phyloP scores from a whole-genome alignment of 2,113 vertebrate genomes.

The Menura novaehollandiae region DNA sequence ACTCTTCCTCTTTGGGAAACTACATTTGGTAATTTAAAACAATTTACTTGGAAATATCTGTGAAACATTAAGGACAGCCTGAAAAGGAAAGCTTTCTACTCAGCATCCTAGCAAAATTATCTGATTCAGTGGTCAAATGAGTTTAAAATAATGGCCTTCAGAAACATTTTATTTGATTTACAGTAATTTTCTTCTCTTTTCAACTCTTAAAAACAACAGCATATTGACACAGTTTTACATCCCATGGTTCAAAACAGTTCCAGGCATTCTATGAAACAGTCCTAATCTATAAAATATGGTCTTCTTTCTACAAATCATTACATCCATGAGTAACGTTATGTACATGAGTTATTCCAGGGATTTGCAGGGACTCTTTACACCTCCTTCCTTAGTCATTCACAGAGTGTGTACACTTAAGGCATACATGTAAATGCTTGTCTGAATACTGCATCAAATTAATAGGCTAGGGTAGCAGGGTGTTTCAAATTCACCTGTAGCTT shows the following conservation, averaged over 20 bases:
- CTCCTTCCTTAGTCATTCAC: neutral
- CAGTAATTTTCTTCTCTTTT: neutral
- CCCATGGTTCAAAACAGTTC: neutral
- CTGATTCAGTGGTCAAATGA: constrained; percentile 15
- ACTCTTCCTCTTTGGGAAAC: neutral
- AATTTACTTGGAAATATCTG: neutral
- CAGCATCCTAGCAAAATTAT: neutral
- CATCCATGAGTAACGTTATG: neutral
- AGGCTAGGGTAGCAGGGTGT: neutral
- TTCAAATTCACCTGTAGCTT: neutral
- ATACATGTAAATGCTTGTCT: neutral
- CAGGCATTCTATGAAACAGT: neutral
- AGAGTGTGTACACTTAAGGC: neutral
- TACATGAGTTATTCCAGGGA: neutral
- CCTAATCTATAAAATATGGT: neutral
- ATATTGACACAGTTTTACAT: neutral
- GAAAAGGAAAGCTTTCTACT: neutral
- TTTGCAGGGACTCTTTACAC: neutral
- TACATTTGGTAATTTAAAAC: constrained; percentile 19
- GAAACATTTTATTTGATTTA: constrained; percentile 28
- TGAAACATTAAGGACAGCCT: neutral
- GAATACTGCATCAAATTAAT: neutral
- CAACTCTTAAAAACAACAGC: neutral
- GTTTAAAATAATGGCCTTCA: constrained; percentile 20
- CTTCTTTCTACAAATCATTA: constrained; percentile 9